These are phyloP conservation scores for Slavum lentiscoides DNA, from an alignment of 2,888 invertebrate genomes.

Conservation along the genomic window DNA sequence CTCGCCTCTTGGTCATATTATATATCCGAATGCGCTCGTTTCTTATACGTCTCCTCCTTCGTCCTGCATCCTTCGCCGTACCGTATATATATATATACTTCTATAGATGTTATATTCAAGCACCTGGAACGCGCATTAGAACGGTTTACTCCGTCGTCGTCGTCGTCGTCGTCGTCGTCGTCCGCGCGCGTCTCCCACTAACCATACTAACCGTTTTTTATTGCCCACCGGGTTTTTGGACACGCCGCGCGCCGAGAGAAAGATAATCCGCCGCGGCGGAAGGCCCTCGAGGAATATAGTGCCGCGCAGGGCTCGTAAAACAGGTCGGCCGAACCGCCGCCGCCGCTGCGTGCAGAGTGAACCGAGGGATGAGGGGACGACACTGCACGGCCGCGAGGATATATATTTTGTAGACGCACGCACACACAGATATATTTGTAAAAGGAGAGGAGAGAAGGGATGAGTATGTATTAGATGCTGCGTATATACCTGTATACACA, in stretches of 20 bases:
- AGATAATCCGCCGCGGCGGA: conserved; percentile 42
- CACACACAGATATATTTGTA: no score
- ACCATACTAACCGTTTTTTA: conserved; percentile 51
- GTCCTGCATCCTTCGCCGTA: not conserved
- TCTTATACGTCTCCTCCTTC: not conserved
- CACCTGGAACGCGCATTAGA: conserved; percentile 53
- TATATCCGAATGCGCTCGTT: conserved; percentile 32
- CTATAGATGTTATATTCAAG: conserved; percentile 22
- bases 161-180: not conserved
- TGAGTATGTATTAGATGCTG: no score
- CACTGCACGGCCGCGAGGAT: no score
- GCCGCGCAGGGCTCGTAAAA: conserved; percentile 43
- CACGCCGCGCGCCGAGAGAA: conserved; percentile 34
- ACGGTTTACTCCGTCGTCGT: conserved; percentile 33
- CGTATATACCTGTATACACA: no score
- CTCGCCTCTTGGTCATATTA: not conserved
- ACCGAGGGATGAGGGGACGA: no score
- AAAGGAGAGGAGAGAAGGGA: no score
- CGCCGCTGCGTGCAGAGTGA: no score
- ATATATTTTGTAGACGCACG: no score
- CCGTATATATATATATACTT: not conserved
- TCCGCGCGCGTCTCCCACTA: not conserved
- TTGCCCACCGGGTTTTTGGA: conserved; percentile 50
- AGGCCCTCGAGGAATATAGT: conserved; percentile 27
- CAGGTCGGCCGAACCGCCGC: conserved; percentile 1